Percentiles rank a stretch among this genome's conserved stretches.
phyloP scores from a whole-genome alignment of 2,113 vertebrate species.

The Rhinolophus sinicus region DNA sequence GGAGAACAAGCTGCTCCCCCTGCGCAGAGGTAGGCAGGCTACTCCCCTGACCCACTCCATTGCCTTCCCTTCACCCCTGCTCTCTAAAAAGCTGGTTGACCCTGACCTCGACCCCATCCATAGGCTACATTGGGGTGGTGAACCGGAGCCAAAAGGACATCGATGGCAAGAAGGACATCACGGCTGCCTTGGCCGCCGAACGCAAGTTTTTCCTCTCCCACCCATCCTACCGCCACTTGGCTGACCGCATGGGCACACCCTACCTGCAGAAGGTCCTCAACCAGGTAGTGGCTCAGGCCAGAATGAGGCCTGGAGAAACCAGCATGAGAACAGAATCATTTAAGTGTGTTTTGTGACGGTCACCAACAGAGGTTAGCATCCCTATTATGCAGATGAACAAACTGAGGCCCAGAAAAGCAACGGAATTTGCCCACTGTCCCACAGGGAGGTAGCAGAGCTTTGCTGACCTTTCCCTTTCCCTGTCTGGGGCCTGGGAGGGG shows the following conservation, averaged over 20 bases:
- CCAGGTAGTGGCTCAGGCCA: conserved; percentile 88
- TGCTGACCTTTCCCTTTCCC: background rate
- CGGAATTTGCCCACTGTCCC: background rate
- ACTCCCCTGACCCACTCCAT: background rate
- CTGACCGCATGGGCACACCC: conserved; percentile 98
- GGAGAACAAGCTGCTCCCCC: conserved; percentile 97
- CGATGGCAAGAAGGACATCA: conserved; percentile 97
- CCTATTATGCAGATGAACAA: background rate
- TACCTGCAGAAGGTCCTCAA: conserved; percentile 97
- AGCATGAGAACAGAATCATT: background rate
- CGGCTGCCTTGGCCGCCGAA: conserved; percentile 95
- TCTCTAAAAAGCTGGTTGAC: background rate
- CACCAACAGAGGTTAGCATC: background rate
- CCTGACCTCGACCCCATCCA: background rate
- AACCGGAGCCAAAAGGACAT: conserved; percentile 99
- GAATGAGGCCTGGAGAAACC: background rate
- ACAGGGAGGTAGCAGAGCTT: background rate
- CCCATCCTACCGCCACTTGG: conserved; percentile 95
- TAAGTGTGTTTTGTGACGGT: background rate
- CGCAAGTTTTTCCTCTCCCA: conserved; percentile 99
- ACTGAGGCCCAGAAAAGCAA: background rate
- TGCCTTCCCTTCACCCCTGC: background rate
- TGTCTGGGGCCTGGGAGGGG: background rate
- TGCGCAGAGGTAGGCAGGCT: conserved; percentile 91
- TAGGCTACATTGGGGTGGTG: conserved; percentile 98